Percentiles rank a stretch among this genome's conserved stretches.
phyloP scores from a whole-genome alignment of 1,140 invertebrate species.

The silkworm (Bombyx mori) region DNA sequence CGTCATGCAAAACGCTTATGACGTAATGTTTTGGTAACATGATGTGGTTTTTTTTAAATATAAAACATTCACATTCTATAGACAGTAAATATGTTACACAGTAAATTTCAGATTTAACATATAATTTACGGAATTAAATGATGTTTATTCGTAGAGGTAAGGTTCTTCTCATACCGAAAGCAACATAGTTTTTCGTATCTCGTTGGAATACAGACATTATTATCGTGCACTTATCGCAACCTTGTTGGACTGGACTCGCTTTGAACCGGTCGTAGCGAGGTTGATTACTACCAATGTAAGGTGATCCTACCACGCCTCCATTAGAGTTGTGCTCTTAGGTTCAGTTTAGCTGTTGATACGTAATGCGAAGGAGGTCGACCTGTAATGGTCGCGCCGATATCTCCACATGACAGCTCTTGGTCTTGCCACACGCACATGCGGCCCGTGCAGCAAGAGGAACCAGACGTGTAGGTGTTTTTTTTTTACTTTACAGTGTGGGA shows the following conservation, averaged over 20 bases:
- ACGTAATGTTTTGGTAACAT: no score
- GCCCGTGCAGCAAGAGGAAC: slow-evolving; percentile 9
- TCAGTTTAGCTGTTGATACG: not conserved
- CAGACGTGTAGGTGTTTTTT: slow-evolving; percentile 7
- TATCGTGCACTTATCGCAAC: slow-evolving; percentile 22
- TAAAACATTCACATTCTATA: no score
- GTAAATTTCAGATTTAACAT: no score
- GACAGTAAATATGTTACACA: no score
- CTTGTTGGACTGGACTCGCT: slow-evolving; percentile 15
- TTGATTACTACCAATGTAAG: slow-evolving; percentile 16
- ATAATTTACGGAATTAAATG: no score
- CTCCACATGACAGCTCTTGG: slow-evolving; percentile 5
- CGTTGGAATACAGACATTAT: slow-evolving; percentile 15
- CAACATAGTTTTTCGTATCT: slow-evolving; percentile 7
- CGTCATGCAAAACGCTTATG: no score
- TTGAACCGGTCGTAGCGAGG: slow-evolving; percentile 28
- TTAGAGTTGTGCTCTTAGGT: not conserved
- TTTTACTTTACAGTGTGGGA: slow-evolving; percentile 8
- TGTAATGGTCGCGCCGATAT: slow-evolving; percentile 4
- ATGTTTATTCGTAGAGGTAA: no score
- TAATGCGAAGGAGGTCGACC: not conserved
- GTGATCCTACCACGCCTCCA: slow-evolving; percentile 12
- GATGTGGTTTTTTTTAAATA: no score
- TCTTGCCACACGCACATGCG: slow-evolving; percentile 11
- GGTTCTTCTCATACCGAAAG: no score